These are phyloP conservation scores for Pithys albifrons DNA, from an alignment of 2,113 vertebrate species.

Conservation along the genomic window DNA sequence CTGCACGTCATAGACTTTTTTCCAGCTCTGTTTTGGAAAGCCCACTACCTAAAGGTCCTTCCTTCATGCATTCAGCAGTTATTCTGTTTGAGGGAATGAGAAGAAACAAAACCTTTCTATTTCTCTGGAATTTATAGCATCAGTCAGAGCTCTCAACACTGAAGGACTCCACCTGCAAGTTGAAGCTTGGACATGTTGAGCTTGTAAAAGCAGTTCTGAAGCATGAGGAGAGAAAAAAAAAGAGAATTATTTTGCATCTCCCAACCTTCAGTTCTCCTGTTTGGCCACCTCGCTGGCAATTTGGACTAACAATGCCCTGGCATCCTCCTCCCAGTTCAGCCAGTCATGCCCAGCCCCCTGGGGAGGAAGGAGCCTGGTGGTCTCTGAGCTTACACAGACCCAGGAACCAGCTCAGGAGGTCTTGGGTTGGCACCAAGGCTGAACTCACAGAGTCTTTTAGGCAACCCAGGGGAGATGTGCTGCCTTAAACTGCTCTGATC, in stretches of 20 bases:
- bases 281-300: background rate
- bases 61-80: background rate
- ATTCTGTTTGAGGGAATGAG: background rate
- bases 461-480: background rate
- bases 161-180: background rate
- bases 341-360: fast-evolving
- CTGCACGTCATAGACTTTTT: background rate
- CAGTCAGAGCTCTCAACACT: background rate
- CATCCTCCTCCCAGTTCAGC: background rate
- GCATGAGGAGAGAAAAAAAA: fast-evolving
- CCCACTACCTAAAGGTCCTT: background rate
- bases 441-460: background rate
- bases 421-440: background rate
- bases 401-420: background rate
- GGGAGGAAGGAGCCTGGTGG: background rate
- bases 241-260: background rate
- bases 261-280: background rate
- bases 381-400: background rate
- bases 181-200: background rate
- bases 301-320: background rate
- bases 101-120: background rate
- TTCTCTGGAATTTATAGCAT: background rate
- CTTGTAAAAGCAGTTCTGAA: background rate
- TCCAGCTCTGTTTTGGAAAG: background rate
- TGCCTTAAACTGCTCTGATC: background rate